A percentile compares a stretch with the other conserved stretches of the same genome.
Conservation (phyloP, 2,888 invertebrate species). For the Chaetoderma sp. region DNA sequence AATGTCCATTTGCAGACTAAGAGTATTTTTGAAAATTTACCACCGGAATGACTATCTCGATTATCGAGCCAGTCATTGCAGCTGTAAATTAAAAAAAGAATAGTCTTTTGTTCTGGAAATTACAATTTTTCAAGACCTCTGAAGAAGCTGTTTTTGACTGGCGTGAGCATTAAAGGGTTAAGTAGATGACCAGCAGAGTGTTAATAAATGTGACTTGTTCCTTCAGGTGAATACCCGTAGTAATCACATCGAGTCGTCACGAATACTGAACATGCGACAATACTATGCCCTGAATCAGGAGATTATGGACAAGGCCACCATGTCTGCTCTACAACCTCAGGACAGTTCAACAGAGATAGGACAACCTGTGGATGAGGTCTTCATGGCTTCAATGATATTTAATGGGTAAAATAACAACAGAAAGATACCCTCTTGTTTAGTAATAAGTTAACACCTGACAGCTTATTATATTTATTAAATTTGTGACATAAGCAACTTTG, state of each 20-base stretch:
- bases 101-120: no score
- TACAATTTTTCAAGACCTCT: no score
- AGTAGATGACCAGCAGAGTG: no score
- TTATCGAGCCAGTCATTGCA: no score
- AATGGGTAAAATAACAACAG: slow-evolving; percentile 48
- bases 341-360: slow-evolving; percentile 28
- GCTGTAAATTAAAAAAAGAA: no score
- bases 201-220: no score
- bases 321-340: slow-evolving; percentile 36
- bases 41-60: no score
- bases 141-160: no score
- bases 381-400: slow-evolving; percentile 60
- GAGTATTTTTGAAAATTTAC: no score
- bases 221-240: slow-evolving; percentile 46
- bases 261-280: slow-evolving; percentile 76
- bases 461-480: not conserved
- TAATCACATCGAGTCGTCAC: slow-evolving; percentile 72
- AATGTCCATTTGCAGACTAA: no score
- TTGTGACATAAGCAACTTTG: no score
- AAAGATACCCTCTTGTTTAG: not conserved
- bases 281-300: slow-evolving; percentile 75
- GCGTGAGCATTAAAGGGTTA: no score
- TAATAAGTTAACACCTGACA: not conserved
- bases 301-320: slow-evolving; percentile 58
- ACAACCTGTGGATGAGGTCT: slow-evolving; percentile 33